Base-by-base conservation (phyloP, 92 coral and sea anemone genomes). In the Bergia sp. region DNA sequence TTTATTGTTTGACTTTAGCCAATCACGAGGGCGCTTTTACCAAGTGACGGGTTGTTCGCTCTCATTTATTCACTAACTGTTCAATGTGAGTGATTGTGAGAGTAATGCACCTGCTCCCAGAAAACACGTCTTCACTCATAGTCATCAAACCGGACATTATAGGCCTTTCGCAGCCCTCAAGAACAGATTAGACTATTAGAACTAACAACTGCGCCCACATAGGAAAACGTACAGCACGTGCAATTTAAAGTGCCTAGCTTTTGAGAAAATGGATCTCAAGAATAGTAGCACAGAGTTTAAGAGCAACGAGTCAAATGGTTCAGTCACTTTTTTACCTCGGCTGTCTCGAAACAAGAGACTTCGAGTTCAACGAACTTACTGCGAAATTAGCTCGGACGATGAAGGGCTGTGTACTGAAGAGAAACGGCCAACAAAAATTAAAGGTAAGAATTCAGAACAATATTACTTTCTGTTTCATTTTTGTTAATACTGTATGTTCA, bases 331-430 rank as follows among this genome's bases (percentile, higher is more conserved):
- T 71, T 44, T 84, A 39, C 87, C 87, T 36, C 87, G 87, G 44
- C 43, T 84, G 18, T 13, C 86, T 65, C 86, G 86, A 29, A 44
- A 82, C 79, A 86, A 90, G 74, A 61, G 94, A 82, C 44, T 92
- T 2, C 74, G 81, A 23, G 76, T 89, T 45, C 88, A 86, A 77
- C 88, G 91, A 76, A 73, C 92, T 57, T 92, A 92, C 76, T 65
- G 90, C 20, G 94, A 92, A 82, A 89, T 89, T 77, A 77, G 86
- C 45, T 92, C 94, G 37, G 94, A 92, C 42, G 94, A 92, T 43
- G 94, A 92, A 20, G 90, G 87, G 11, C 36, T 77, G 13, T 86
- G 65, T 65, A 37, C 74, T 12, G 82, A 88, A 64, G 77, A 88
- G 83, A 69, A 88, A 43, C 83, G 79, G 23, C 55, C 82, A 29